phyloP scores from a whole-genome alignment of 2,797 vertebrate species.

The Poeciliopsis paucimaculata region DNA sequence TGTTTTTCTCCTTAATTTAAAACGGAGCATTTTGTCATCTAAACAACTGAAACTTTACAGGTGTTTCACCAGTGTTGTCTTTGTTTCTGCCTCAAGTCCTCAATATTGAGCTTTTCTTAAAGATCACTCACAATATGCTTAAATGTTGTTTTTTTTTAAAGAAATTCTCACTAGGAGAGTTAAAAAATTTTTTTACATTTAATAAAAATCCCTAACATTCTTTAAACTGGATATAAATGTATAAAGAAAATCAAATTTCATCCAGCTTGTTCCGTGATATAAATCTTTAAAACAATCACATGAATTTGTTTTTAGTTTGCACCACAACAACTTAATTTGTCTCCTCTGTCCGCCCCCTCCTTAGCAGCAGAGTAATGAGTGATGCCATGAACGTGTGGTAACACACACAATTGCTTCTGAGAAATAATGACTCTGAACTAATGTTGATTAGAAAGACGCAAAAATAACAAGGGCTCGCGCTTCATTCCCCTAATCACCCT shows the following conservation, averaged over 20 bases:
- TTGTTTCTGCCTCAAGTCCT: neutral
- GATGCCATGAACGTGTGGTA: constrained; percentile 54
- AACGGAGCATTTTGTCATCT: neutral
- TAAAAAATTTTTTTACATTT: neutral
- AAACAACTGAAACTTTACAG: neutral
- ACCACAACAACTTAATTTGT: neutral
- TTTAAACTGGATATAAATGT: neutral
- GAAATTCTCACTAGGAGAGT: neutral
- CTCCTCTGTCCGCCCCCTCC: constrained; percentile 14
- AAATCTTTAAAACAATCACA: neutral
- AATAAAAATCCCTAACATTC: neutral
- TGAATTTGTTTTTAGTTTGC: constrained; percentile 2
- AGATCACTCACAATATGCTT: neutral
- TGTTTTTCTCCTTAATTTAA: neutral
- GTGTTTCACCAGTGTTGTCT: neutral
- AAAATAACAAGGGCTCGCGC: constrained; percentile 57
- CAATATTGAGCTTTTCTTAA: neutral
- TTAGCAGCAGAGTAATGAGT: constrained; percentile 63
- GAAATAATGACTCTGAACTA: constrained; percentile 78
- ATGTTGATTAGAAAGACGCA: constrained; percentile 72
- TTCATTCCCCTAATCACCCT: constrained; percentile 65
- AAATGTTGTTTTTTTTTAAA: neutral
- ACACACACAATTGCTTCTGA: constrained; percentile 56
- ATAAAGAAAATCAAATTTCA: neutral
- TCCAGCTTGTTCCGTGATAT: neutral